A percentile compares a stretch with the other conserved stretches of the same genome.
phyloP scores from a whole-genome alignment of 2,113 vertebrate genomes.

The Cyanoliseus patagonus region DNA sequence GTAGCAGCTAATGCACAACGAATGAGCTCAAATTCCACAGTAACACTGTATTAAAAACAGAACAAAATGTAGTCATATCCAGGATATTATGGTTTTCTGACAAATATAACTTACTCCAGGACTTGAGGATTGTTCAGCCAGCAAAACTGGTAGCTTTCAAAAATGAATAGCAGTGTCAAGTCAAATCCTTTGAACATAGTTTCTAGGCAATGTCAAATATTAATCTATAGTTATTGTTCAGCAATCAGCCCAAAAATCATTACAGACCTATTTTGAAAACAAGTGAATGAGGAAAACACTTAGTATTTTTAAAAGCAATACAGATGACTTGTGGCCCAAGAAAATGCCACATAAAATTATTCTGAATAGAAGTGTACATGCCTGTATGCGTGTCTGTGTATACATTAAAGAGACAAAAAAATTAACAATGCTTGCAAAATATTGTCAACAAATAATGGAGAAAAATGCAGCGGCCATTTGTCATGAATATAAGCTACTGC shows the following conservation, averaged over 20 bases:
- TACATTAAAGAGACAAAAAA: not conserved
- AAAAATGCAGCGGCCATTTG: not conserved
- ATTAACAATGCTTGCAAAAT: not conserved
- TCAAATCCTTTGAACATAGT: conserved; percentile 56
- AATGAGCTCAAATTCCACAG: not conserved
- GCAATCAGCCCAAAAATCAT: conserved; percentile 49
- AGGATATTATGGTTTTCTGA: not conserved
- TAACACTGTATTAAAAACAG: not conserved
- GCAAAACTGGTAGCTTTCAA: conserved; percentile 41
- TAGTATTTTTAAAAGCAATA: conserved; percentile 35
- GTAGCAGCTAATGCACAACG: not conserved
- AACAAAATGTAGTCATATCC: not conserved
- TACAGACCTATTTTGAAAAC: conserved; percentile 63
- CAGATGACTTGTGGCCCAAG: conserved; percentile 50
- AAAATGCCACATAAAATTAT: conserved; percentile 55
- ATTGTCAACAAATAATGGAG: not conserved
- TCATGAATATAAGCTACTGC: not conserved
- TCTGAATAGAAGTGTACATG: not conserved
- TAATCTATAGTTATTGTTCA: conserved; percentile 67
- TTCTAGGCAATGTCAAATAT: conserved; percentile 66
- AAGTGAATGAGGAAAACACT: conserved; percentile 35
- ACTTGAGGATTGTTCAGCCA: conserved; percentile 37
- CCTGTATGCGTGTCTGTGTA: fast-evolving
- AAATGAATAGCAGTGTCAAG: conserved; percentile 52
- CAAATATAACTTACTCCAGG: not conserved